Evolutionary conservation across 2,888 invertebrate species (phyloP).

Genomic region (Sipha maydis): DNA sequence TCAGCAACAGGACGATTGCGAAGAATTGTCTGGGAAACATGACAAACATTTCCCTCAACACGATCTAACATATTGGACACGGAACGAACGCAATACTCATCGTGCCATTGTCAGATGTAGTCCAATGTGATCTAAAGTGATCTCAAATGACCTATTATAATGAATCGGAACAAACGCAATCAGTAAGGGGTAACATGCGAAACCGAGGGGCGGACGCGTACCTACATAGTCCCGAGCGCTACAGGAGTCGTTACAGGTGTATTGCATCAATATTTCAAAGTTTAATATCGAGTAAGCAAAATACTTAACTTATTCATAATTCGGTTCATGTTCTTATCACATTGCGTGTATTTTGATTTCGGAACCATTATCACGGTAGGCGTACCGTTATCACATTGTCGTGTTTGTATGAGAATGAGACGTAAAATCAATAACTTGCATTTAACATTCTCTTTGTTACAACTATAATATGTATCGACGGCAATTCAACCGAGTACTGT

Average conservation of each 20-base stretch:
- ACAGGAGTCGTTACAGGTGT: background rate
- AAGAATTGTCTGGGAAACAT: conserved; percentile 44
- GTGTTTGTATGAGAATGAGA: too few species aligned
- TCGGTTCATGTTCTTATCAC: conserved; percentile 17
- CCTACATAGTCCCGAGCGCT: background rate
- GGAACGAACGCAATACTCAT: background rate
- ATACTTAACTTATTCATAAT: background rate
- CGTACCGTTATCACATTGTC: conserved; percentile 13
- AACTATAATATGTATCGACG: too few species aligned
- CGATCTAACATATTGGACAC: conserved; percentile 45
- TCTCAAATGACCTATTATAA: conserved; percentile 11
- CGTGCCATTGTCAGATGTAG: background rate
- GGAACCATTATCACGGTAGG: background rate
- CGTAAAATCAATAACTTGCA: too few species aligned
- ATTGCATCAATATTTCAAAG: background rate
- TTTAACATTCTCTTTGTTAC: too few species aligned
- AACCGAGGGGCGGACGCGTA: background rate
- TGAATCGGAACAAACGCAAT: too few species aligned
- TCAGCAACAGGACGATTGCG: background rate
- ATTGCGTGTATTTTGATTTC: conserved; percentile 34
- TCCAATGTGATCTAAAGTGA: background rate
- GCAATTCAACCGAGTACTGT: too few species aligned
- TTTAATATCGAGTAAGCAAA: background rate
- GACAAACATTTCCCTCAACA: conserved; percentile 18
- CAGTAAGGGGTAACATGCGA: background rate